Percentiles rank a stretch among this genome's conserved stretches.
These are phyloP conservation scores for Otus sunia DNA, from an alignment of 2,113 vertebrate species.

Conservation along the genomic window DNA sequence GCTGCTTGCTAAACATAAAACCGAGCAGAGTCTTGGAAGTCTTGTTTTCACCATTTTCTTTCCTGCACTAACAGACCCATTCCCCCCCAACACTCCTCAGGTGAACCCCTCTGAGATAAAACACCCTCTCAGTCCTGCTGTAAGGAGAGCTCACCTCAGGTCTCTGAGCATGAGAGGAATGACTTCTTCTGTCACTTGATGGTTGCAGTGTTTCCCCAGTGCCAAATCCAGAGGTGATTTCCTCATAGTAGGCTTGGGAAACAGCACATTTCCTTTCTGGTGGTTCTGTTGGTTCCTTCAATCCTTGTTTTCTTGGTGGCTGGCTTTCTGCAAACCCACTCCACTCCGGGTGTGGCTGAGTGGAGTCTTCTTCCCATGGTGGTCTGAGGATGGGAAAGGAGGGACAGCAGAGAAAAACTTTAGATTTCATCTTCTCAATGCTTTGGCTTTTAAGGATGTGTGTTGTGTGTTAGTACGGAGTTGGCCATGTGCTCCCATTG, in stretches of 20 bases:
- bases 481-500: fast-evolving
- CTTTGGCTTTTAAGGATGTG: fast-evolving
- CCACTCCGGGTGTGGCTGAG: fast-evolving
- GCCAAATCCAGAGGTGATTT: neutral
- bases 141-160: fast-evolving
- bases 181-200: fast-evolving
- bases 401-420: fast-evolving
- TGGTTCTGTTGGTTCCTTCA: neutral
- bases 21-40: neutral
- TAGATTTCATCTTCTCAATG: neutral
- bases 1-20: neutral
- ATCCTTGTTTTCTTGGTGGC: fast-evolving
- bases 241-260: neutral
- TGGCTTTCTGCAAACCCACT: fast-evolving
- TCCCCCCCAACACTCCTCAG: fast-evolving
- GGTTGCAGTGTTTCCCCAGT: fast-evolving
- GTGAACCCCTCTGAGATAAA: neutral
- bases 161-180: too few species aligned
- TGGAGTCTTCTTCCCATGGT: fast-evolving
- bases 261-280: too few species aligned
- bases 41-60: neutral
- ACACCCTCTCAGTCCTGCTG: fast-evolving
- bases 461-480: neutral
- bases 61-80: fast-evolving
- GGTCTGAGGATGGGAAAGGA: fast-evolving